These are phyloP conservation scores for Drosophila paranaensis DNA, from an alignment of 2,888 invertebrate species.

Conservation along the genomic window DNA sequence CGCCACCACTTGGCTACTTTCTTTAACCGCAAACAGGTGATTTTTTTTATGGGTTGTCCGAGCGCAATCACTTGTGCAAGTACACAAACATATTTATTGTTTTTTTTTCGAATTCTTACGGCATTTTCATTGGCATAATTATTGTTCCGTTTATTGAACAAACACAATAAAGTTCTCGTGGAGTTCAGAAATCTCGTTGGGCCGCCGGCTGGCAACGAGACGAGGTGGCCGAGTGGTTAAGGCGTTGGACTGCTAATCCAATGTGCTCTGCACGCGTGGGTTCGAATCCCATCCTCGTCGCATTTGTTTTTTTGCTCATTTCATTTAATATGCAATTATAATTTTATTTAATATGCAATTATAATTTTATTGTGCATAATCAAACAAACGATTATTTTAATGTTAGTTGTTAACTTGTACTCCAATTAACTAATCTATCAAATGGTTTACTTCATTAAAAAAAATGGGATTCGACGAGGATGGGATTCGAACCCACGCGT, in stretches of 20 bases:
- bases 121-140: constrained; percentile 63
- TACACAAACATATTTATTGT: constrained; percentile 8
- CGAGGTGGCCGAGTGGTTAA: constrained; percentile 95
- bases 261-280: constrained; percentile 95
- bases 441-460: not conserved
- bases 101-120: constrained; percentile 16
- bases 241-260: constrained; percentile 95
- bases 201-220: constrained; percentile 81
- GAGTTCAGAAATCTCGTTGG: constrained; percentile 47
- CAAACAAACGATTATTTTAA: no score
- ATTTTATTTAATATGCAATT: not conserved
- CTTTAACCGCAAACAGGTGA: constrained; percentile 41
- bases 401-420: no score
- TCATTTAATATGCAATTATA: not conserved
- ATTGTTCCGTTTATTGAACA: constrained; percentile 16
- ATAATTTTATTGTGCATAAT: not conserved
- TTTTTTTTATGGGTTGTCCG: constrained; percentile 15
- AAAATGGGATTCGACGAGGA: constrained; percentile 87
- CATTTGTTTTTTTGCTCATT: constrained; percentile 19
- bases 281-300: constrained; percentile 94
- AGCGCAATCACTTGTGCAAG: constrained; percentile 26
- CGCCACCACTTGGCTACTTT: constrained; percentile 60
- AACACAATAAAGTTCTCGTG: not conserved
- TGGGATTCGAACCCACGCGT: constrained; percentile 94
- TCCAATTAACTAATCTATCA: not conserved